Evolutionary conservation across 2,113 vertebrate genomes (phyloP).

Genomic region (Carlito syrichta): DNA sequence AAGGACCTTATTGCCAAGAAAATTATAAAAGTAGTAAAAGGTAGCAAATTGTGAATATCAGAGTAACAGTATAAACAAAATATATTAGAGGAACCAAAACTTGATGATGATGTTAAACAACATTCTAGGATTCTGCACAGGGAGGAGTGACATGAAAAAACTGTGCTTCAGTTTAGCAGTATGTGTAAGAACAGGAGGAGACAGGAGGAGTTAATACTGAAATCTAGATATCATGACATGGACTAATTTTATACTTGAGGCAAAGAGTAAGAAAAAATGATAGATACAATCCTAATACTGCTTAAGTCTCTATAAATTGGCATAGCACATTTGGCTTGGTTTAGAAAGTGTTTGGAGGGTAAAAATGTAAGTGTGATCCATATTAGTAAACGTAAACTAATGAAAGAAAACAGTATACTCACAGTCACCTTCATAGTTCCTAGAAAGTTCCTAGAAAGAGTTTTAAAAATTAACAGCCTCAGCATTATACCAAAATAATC

Average conservation of each 20-base stretch:
- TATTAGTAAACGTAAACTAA: conserved; percentile 16
- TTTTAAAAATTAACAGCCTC: conserved; percentile 45
- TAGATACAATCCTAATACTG: background rate
- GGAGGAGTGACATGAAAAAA: background rate
- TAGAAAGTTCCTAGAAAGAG: conserved; percentile 23
- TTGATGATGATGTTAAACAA: background rate
- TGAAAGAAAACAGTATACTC: conserved; percentile 22
- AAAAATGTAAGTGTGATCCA: conserved; percentile 26
- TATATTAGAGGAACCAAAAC: background rate
- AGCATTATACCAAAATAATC: conserved; percentile 12
- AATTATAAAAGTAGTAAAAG: background rate
- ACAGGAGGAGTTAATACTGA: background rate
- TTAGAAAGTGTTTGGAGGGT: conserved; percentile 28
- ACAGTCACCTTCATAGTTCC: background rate
- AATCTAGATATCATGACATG: background rate
- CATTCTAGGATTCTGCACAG: background rate
- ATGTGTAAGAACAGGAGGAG: background rate
- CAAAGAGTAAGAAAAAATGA: background rate
- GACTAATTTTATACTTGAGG: conserved; percentile 1
- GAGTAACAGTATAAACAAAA: background rate
- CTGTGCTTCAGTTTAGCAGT: background rate
- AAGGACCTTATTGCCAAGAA: background rate
- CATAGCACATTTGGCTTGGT: background rate
- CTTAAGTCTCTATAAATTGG: background rate
- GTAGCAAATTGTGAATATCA: background rate